These are phyloP conservation scores for Ptyas mucosa DNA, from an alignment of 2,113 vertebrate genomes.

Conservation along the genomic window DNA sequence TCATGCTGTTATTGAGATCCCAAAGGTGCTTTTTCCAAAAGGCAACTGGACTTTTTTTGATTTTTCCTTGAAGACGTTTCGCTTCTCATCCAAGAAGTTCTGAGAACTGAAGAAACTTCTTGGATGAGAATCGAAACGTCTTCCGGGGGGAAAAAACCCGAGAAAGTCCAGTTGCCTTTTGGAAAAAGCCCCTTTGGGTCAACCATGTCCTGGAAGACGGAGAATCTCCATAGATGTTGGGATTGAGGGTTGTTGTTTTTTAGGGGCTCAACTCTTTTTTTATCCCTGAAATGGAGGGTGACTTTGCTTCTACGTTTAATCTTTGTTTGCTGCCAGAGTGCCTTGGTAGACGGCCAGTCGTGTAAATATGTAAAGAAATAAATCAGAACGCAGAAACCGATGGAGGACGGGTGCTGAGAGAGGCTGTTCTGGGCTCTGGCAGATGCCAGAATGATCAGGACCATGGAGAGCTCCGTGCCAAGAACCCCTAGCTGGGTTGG, in stretches of 20 bases:
- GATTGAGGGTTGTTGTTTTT: neutral
- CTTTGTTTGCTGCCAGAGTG: neutral
- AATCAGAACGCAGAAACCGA: neutral
- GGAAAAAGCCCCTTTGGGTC: neutral
- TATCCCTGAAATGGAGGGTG: neutral
- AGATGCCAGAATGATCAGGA: neutral
- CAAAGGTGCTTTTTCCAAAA: too few species aligned
- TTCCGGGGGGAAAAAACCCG: too few species aligned
- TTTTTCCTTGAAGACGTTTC: neutral
- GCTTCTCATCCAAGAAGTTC: neutral
- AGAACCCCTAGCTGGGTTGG: neutral
- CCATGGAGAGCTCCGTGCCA: neutral
- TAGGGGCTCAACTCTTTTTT: neutral
- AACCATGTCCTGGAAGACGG: neutral
- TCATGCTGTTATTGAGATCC: neutral
- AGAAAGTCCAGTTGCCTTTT: too few species aligned
- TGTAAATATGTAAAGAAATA: neutral
- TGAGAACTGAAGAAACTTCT: neutral
- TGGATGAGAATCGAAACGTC: too few species aligned
- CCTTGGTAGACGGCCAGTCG: neutral
- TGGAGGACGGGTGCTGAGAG: neutral
- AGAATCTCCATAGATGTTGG: neutral
- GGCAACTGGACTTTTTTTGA: too few species aligned
- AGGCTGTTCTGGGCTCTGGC: neutral
- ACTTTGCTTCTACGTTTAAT: neutral